Conservation (phyloP, 2,797 vertebrate species). For the Melanotaenia nigrans region DNA sequence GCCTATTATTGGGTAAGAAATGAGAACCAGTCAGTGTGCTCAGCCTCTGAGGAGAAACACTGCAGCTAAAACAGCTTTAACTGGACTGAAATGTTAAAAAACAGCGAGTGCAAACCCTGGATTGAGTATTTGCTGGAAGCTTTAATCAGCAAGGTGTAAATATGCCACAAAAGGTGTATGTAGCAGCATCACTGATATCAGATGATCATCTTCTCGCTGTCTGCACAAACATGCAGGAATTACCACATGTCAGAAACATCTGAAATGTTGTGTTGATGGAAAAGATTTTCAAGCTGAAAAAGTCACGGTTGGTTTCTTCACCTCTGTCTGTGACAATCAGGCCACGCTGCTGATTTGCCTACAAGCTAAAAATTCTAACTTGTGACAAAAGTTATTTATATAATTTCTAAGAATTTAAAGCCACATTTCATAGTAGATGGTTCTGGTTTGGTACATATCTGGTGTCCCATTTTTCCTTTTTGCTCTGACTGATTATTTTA, state of each 20-base stretch:
- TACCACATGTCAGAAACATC: not conserved
- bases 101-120: not conserved
- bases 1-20: not conserved
- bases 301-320: not conserved
- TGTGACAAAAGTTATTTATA: slow-evolving; percentile 23
- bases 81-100: not conserved
- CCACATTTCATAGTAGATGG: not conserved
- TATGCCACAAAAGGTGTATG: not conserved
- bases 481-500: not conserved
- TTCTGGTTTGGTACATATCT: not conserved
- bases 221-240: slow-evolving; percentile 6
- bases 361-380: not conserved
- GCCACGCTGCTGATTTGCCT: slow-evolving; percentile 3
- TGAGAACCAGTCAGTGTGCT: not conserved
- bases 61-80: not conserved
- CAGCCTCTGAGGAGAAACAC: not conserved
- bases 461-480: not conserved
- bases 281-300: not conserved
- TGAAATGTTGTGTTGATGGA: not conserved
- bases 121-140: not conserved
- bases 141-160: not conserved
- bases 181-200: not conserved
- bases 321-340: not conserved
- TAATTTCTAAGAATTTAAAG: not conserved
- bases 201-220: not conserved